These are phyloP conservation scores for Ceyx cyanopectus DNA, from an alignment of 2,113 vertebrate species.

Conservation along the genomic window DNA sequence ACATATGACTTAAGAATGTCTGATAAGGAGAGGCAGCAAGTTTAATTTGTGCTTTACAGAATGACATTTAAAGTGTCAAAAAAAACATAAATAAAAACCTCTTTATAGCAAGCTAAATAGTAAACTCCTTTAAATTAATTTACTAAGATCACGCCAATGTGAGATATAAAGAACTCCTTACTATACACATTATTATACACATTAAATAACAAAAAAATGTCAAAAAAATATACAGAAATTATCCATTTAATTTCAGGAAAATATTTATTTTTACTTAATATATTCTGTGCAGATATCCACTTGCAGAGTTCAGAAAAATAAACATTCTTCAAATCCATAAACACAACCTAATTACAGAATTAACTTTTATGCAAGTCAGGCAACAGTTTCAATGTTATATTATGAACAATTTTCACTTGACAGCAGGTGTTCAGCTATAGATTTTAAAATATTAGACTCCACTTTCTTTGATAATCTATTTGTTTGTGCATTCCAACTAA, in stretches of 20 bases:
- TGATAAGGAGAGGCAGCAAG: background rate
- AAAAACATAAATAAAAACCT: background rate
- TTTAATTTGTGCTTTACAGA: background rate
- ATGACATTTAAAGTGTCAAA: background rate
- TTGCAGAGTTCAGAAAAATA: background rate
- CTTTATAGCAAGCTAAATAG: background rate
- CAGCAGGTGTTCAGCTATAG: background rate
- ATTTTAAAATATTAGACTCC: background rate
- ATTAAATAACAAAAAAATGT: background rate
- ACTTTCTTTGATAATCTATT: background rate
- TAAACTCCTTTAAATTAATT: background rate
- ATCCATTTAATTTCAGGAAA: background rate
- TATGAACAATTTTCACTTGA: background rate
- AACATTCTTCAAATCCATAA: background rate
- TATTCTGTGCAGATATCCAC: background rate
- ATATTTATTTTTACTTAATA: background rate
- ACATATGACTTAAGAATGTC: background rate
- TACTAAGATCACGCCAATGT: background rate
- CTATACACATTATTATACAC: background rate
- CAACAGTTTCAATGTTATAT: background rate
- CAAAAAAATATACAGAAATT: background rate
- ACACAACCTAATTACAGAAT: background rate
- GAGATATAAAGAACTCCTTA: background rate
- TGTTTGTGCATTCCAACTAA: background rate
- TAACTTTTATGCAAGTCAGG: constrained; percentile 12